Percentiles rank a stretch among this genome's conserved stretches.
These are phyloP conservation scores for Aphaenogaster floridana DNA, from an alignment of 1,140 invertebrate genomes.

Conservation along the genomic window DNA sequence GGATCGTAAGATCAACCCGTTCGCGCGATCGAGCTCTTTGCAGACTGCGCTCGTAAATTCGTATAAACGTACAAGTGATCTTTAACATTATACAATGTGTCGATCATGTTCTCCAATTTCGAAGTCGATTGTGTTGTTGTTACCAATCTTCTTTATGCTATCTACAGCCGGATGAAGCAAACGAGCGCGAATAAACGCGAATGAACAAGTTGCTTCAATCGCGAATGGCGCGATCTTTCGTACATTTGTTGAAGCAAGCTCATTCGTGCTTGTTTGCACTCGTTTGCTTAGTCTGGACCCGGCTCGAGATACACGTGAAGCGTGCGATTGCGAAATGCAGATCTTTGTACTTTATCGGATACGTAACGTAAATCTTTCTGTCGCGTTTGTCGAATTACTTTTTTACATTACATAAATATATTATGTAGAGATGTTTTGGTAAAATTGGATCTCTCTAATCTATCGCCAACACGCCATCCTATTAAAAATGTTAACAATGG, in stretches of 20 bases:
- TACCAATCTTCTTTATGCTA: constrained; percentile 11
- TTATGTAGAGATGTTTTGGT: constrained; percentile 33
- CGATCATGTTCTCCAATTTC: constrained; percentile 32
- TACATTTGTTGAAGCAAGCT: neutral
- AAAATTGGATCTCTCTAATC: constrained; percentile 26
- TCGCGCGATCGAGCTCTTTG: constrained; percentile 36
- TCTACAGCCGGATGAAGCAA: neutral
- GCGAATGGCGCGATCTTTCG: neutral
- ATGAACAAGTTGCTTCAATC: neutral
- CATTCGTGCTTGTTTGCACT: neutral
- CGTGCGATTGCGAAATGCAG: constrained; percentile 26
- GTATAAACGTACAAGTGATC: constrained; percentile 63
- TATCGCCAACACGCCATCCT: constrained; percentile 3
- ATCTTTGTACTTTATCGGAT: constrained; percentile 56
- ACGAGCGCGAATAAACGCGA: neutral
- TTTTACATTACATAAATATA: constrained; percentile 9
- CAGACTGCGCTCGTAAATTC: constrained; percentile 44
- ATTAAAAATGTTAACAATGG: constrained; percentile 27
- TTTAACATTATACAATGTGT: constrained; percentile 50
- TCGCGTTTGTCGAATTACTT: constrained; percentile 24
- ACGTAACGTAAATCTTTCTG: constrained; percentile 38
- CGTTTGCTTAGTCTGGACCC: neutral
- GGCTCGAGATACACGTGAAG: constrained; percentile 2
- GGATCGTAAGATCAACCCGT: constrained; percentile 51
- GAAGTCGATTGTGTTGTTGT: neutral